Percentiles rank a stretch among this genome's conserved stretches.
These are phyloP conservation scores for Eupleurogrammus muticus DNA, from an alignment of 2,797 vertebrate species.

Conservation along the genomic window DNA sequence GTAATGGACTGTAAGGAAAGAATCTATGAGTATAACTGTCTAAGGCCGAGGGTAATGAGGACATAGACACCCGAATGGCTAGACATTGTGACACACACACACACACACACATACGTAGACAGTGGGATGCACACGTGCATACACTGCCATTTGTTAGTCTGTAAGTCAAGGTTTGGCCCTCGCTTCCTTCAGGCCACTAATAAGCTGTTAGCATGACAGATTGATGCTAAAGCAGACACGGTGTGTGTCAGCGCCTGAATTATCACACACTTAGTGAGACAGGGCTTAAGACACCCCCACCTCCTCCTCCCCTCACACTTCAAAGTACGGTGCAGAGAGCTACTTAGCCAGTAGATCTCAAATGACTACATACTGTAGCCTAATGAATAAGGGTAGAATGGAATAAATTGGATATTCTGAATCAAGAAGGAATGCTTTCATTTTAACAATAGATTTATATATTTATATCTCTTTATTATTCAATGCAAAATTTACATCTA, in stretches of 20 bases:
- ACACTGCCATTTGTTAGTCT: constrained; percentile 68
- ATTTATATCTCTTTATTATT: not conserved
- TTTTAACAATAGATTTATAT: constrained; percentile 7
- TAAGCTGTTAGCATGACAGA: constrained; percentile 85
- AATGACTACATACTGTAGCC: constrained; percentile 49
- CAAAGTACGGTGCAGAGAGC: constrained; percentile 49
- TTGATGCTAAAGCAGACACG: constrained; percentile 80
- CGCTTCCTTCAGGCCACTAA: constrained; percentile 80
- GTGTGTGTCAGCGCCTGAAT: constrained; percentile 81
- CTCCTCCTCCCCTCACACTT: constrained; percentile 44
- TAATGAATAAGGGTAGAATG: constrained; percentile 31
- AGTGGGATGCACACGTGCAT: constrained; percentile 14
- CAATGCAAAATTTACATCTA: not conserved
- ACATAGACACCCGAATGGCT: constrained; percentile 58
- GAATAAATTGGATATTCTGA: constrained; percentile 46
- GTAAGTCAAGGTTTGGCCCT: constrained; percentile 74
- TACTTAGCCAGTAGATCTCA: constrained; percentile 62
- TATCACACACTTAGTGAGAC: constrained; percentile 80
- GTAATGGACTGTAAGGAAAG: constrained; percentile 53
- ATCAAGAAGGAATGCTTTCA: constrained; percentile 5
- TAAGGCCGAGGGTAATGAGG: constrained; percentile 65
- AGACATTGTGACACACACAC: constrained; percentile 57
- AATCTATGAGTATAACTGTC: constrained; percentile 52
- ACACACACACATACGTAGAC: constrained; percentile 17
- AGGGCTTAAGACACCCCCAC: constrained; percentile 59